These are phyloP conservation scores for Drosophila niveifrons DNA, from an alignment of 2,888 invertebrate species.

Conservation along the genomic window DNA sequence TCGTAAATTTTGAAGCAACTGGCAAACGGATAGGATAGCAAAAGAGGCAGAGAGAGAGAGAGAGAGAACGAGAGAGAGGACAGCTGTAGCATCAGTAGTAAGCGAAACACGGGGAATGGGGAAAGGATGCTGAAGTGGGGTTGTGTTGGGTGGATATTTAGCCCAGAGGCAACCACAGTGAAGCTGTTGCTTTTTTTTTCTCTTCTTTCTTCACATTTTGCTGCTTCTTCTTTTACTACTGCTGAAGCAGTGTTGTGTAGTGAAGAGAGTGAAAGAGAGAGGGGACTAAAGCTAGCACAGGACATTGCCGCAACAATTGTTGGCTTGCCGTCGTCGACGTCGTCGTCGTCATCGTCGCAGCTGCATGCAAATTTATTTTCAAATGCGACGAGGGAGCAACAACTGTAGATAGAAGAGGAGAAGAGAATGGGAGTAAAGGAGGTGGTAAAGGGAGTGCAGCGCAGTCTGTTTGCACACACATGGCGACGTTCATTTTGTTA, in stretches of 20 bases:
- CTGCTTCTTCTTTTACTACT: constrained; percentile 26
- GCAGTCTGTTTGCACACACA: constrained; percentile 33
- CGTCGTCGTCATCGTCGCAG: constrained; percentile 42
- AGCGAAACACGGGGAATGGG: neutral
- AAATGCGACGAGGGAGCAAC: constrained; percentile 65
- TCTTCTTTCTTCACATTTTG: neutral
- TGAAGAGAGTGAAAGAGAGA: neutral
- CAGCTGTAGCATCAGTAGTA: neutral
- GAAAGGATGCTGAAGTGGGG: constrained; percentile 3
- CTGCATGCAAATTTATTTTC: constrained; percentile 77
- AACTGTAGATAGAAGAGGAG: constrained; percentile 8
- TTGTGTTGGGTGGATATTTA: constrained; percentile 16
- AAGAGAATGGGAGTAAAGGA: neutral
- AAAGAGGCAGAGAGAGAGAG: neutral
- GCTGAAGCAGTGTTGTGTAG: constrained; percentile 8
- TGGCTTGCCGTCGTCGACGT: constrained; percentile 65
- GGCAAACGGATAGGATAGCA: constrained; percentile 35
- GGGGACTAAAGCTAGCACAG: constrained; percentile 40
- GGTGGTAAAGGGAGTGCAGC: neutral
- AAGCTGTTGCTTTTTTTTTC: constrained; percentile 15
- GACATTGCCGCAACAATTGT: constrained; percentile 79
- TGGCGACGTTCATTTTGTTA: constrained; percentile 31
- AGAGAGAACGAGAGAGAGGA: constrained; percentile 2
- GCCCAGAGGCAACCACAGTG: constrained; percentile 50
- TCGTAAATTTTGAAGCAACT: constrained; percentile 79